Conservation (phyloP, 1,140 invertebrate species). For the Triops longicaudatus region DNA sequence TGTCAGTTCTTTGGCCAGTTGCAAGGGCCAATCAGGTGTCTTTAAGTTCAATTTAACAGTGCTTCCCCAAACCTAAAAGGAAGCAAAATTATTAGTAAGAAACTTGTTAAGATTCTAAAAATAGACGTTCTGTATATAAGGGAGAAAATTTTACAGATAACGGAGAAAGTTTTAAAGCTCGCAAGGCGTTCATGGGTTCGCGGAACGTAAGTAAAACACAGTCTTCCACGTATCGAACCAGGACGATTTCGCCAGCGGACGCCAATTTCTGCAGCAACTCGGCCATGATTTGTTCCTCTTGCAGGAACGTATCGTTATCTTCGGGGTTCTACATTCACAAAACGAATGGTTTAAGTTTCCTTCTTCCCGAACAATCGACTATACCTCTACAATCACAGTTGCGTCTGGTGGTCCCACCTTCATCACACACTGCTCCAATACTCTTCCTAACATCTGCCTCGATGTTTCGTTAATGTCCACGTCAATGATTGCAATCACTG, state of each 20-base stretch:
- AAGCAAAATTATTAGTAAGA: background rate
- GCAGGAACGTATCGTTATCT: background rate
- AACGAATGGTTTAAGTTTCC: slow-evolving; percentile 34
- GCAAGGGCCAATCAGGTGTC: slow-evolving; percentile 20
- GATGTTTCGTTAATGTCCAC: slow-evolving; percentile 74
- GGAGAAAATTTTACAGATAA: slow-evolving; percentile 34
- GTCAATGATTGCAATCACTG: slow-evolving; percentile 83
- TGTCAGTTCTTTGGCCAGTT: slow-evolving; percentile 15
- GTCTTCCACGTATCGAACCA: slow-evolving; percentile 82
- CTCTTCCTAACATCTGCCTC: slow-evolving; percentile 55
- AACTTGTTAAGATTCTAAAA: slow-evolving; percentile 36
- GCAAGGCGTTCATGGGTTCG: slow-evolving; percentile 71
- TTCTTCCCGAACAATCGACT: slow-evolving; percentile 25
- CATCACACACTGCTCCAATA: slow-evolving; percentile 75
- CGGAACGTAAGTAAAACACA: slow-evolving; percentile 84
- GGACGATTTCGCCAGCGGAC: slow-evolving; percentile 72
- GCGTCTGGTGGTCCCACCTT: slow-evolving; percentile 89
- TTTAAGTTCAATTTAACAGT: slow-evolving; percentile 15
- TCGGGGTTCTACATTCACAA: slow-evolving; percentile 51
- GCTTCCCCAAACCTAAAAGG: slow-evolving; percentile 3
- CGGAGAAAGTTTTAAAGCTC: slow-evolving; percentile 53
- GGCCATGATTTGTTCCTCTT: slow-evolving; percentile 49
- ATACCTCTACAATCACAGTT: slow-evolving; percentile 72
- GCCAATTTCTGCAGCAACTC: slow-evolving; percentile 61
- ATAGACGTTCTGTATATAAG: background rate